phyloP scores from a whole-genome alignment of 2,888 invertebrate genomes.

The Crocallis elinguaria region DNA sequence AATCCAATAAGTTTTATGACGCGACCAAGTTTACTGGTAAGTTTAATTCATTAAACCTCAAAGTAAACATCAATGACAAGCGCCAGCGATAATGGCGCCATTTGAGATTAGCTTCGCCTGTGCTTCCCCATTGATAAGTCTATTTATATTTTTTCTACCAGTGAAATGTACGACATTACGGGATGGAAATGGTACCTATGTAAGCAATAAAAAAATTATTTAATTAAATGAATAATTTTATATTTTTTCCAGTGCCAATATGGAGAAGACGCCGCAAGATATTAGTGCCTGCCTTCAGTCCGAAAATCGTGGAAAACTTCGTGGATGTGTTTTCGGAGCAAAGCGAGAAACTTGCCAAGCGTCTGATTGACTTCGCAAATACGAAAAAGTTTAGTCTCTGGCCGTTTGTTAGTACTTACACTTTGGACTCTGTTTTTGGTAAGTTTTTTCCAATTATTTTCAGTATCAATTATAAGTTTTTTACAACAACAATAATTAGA shows the following conservation, averaged over 20 bases:
- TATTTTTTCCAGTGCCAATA: constrained; percentile 65
- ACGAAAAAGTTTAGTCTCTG: constrained; percentile 77
- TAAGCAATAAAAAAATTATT: too few species aligned
- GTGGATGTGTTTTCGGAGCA: constrained; percentile 86
- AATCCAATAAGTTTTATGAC: too few species aligned
- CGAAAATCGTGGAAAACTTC: constrained; percentile 87
- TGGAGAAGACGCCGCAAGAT: constrained; percentile 87
- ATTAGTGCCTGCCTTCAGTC: constrained; percentile 87
- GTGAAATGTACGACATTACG: too few species aligned
- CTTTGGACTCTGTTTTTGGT: constrained; percentile 87
- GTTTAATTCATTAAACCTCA: too few species aligned
- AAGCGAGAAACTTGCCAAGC: constrained; percentile 73
- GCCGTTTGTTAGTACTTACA: constrained; percentile 82
- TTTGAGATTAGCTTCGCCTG: background rate
- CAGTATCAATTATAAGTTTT: background rate
- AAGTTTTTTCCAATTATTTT: constrained; percentile 34
- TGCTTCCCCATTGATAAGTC: too few species aligned
- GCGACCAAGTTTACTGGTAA: too few species aligned
- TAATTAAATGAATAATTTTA: background rate
- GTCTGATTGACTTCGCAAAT: constrained; percentile 53
- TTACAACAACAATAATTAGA: background rate
- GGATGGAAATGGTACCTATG: background rate
- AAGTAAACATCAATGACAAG: too few species aligned
- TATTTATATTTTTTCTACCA: too few species aligned
- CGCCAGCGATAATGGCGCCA: too few species aligned